phyloP scores from a whole-genome alignment of 2,888 invertebrate genomes.

The Chouioia cunea region DNA sequence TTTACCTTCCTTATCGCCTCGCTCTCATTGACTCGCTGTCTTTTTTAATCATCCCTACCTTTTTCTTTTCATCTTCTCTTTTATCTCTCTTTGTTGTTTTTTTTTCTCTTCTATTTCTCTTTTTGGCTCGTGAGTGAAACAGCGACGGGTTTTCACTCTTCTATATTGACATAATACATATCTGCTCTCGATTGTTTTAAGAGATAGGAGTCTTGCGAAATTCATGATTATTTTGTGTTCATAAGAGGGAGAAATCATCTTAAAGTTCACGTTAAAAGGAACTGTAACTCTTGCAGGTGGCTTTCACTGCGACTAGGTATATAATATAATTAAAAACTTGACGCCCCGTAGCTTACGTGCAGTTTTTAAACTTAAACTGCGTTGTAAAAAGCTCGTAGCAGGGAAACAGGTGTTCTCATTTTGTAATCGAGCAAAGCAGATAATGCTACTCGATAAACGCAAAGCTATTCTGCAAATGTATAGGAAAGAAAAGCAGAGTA shows the following conservation, averaged over 20 bases:
- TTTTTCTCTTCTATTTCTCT: slow-evolving; percentile 21
- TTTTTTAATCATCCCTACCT: too few species aligned
- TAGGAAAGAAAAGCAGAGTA: slow-evolving; percentile 32
- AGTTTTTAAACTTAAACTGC: slow-evolving; percentile 32
- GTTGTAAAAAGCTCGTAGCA: slow-evolving; percentile 16
- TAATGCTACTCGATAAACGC: slow-evolving; percentile 17
- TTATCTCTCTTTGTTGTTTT: slow-evolving; percentile 14
- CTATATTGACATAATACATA: slow-evolving; percentile 34
- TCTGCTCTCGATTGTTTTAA: slow-evolving; percentile 22
- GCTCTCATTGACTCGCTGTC: slow-evolving; percentile 10
- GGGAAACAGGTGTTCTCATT: slow-evolving; percentile 19
- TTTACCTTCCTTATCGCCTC: slow-evolving; percentile 16
- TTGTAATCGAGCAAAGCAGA: slow-evolving; percentile 20
- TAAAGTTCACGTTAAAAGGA: slow-evolving; percentile 1
- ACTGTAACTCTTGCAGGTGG: slow-evolving; percentile 39
- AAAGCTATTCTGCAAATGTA: slow-evolving; percentile 26
- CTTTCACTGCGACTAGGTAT: slow-evolving; percentile 33
- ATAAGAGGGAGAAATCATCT: neutral
- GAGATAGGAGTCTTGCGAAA: slow-evolving; percentile 4
- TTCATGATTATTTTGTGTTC: too few species aligned
- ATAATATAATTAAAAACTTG: slow-evolving; percentile 15
- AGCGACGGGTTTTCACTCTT: slow-evolving; percentile 20
- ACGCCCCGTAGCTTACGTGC: slow-evolving; percentile 23
- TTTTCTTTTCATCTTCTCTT: neutral
- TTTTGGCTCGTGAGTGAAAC: slow-evolving; percentile 19